Evolutionary conservation across 2,888 invertebrate genomes (phyloP).

Genomic region (Harpalus rubripes): DNA sequence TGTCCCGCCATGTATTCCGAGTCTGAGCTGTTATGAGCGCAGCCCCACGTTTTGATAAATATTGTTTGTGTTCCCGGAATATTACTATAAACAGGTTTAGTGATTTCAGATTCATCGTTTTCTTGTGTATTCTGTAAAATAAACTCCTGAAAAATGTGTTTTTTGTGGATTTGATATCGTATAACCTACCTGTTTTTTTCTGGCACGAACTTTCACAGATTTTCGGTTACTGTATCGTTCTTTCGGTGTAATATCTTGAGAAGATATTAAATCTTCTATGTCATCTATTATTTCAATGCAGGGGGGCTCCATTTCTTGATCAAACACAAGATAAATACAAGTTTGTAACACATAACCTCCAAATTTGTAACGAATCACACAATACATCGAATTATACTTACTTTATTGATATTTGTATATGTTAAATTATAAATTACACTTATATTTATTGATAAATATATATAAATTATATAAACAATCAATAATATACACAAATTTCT

Average conservation of each 20-base stretch:
- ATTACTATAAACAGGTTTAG: constrained; percentile 69
- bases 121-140: constrained; percentile 61
- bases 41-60: constrained; percentile 97
- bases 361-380: background rate
- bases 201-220: constrained; percentile 84
- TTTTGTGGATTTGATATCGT: background rate
- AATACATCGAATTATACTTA: constrained; percentile 2
- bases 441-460: background rate
- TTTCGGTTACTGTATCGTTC: constrained; percentile 87
- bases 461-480: no score
- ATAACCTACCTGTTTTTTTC: constrained; percentile 75
- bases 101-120: constrained; percentile 55
- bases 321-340: background rate
- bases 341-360: constrained; percentile 32
- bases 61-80: constrained; percentile 88
- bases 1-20: constrained; percentile 99
- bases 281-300: constrained; percentile 88
- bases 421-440: background rate
- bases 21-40: constrained; percentile 98
- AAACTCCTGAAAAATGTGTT: background rate
- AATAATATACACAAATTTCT: background rate
- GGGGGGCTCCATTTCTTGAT: constrained; percentile 79
- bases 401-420: background rate
- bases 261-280: constrained; percentile 91
- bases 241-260: constrained; percentile 89